Conservation (phyloP, 2,113 vertebrate species). For the Ardeotis arabs region DNA sequence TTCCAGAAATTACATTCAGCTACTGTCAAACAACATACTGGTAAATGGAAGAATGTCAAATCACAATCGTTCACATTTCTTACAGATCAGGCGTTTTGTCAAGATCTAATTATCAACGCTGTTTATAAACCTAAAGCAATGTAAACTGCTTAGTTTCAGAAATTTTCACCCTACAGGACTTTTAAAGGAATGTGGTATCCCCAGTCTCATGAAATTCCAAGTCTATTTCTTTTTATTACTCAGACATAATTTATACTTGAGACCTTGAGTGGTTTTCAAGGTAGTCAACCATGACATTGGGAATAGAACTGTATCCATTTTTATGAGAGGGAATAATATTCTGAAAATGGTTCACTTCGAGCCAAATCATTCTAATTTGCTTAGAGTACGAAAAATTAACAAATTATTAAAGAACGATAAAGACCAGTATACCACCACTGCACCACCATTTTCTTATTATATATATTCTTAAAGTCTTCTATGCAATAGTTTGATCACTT, state of each 20-base stretch:
- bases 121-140: slow-evolving; percentile 8
- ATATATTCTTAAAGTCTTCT: background rate
- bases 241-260: background rate
- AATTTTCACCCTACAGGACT: background rate
- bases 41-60: slow-evolving; percentile 33
- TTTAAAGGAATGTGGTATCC: background rate
- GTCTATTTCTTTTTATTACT: background rate
- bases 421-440: background rate
- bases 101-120: slow-evolving; percentile 26
- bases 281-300: background rate
- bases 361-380: background rate
- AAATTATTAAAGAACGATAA: slow-evolving; percentile 25
- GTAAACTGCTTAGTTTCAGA: slow-evolving; percentile 24
- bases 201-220: background rate
- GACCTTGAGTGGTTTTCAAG: background rate
- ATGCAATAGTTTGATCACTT: background rate
- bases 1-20: slow-evolving; percentile 69
- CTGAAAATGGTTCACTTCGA: slow-evolving; percentile 5
- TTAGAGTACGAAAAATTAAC: background rate
- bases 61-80: slow-evolving; percentile 36
- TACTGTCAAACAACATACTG: slow-evolving; percentile 66
- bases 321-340: background rate
- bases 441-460: background rate
- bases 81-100: slow-evolving; percentile 23
- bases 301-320: background rate